phyloP scores from a whole-genome alignment of 1,140 invertebrate genomes.

The Drosophila subpulchrella region DNA sequence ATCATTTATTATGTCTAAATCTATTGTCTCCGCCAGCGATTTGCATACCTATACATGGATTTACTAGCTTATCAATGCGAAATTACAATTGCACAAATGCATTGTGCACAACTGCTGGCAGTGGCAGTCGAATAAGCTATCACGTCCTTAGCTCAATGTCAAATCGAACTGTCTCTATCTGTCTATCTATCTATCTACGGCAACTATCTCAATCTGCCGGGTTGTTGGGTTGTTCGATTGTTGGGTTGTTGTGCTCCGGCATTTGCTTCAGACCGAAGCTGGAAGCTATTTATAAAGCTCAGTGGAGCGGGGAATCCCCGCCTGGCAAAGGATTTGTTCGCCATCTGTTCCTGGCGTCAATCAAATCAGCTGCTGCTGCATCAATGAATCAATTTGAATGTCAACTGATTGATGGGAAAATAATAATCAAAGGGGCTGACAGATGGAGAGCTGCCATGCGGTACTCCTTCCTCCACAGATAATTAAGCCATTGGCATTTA shows the following conservation, averaged over 20 bases:
- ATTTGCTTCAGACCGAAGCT: not conserved
- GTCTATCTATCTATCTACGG: conserved; percentile 32
- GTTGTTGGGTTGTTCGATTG: not conserved
- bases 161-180: conserved; percentile 68
- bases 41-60: conserved; percentile 55
- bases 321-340: conserved; percentile 38
- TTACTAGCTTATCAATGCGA: conserved; percentile 62
- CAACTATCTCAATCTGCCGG: conserved; percentile 31
- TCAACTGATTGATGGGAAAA: conserved; percentile 53
- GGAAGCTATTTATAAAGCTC: conserved; percentile 49
- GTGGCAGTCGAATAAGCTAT: conserved; percentile 34
- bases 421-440: conserved; percentile 40
- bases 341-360: conserved; percentile 56
- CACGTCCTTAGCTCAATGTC: conserved; percentile 73
- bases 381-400: conserved; percentile 61
- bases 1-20: conserved; percentile 63
- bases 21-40: conserved; percentile 54
- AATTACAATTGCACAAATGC: conserved; percentile 57
- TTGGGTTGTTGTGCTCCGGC: conserved; percentile 13
- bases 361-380: conserved; percentile 51
- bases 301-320: conserved; percentile 2
- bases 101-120: conserved; percentile 14
- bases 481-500: not conserved
- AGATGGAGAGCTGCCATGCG: not conserved
- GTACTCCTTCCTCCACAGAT: not conserved